phyloP scores from a whole-genome alignment of 2,888 invertebrate species.

The Melieria crassipennis region DNA sequence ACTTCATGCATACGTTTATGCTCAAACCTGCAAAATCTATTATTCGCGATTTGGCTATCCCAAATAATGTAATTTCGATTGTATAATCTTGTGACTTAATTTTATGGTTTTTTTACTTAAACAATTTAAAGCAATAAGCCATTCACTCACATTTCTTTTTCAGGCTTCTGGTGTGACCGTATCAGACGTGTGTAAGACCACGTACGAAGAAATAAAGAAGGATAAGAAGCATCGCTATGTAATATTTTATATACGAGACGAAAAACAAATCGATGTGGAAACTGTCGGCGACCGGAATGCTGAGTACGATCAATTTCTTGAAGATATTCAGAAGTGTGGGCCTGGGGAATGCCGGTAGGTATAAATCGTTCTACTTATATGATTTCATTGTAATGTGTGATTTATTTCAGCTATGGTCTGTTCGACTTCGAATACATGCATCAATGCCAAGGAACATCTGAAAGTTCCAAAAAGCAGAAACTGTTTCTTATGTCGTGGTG shows the following conservation, averaged over 20 bases:
- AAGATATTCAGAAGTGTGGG: conserved; percentile 90
- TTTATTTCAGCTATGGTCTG: conserved; percentile 79
- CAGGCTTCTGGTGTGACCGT: conserved; percentile 97
- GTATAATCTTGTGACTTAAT: not conserved
- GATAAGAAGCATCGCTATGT: conserved; percentile 97
- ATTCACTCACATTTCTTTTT: not conserved
- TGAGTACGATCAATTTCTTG: conserved; percentile 93
- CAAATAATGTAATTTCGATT: not conserved
- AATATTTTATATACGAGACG: conserved; percentile 95
- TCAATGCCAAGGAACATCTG: conserved; percentile 96
- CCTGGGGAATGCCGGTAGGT: conserved; percentile 89
- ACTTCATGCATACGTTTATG: too few relatives aligned
- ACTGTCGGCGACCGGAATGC: conserved; percentile 89
- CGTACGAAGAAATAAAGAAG: conserved; percentile 97
- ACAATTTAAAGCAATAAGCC: too few relatives aligned
- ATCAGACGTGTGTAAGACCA: conserved; percentile 92
- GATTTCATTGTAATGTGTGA: conserved; percentile 12
- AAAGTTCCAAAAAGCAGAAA: conserved; percentile 97
- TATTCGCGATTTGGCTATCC: too few relatives aligned
- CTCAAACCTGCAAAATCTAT: too few relatives aligned
- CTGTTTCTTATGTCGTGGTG: conserved; percentile 98
- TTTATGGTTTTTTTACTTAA: not conserved
- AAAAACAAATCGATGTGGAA: conserved; percentile 95
- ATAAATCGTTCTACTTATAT: not conserved
- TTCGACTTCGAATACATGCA: conserved; percentile 99